Evolutionary conservation across 2,888 invertebrate genomes (phyloP).

Genomic region (Drosophila phalerata): DNA sequence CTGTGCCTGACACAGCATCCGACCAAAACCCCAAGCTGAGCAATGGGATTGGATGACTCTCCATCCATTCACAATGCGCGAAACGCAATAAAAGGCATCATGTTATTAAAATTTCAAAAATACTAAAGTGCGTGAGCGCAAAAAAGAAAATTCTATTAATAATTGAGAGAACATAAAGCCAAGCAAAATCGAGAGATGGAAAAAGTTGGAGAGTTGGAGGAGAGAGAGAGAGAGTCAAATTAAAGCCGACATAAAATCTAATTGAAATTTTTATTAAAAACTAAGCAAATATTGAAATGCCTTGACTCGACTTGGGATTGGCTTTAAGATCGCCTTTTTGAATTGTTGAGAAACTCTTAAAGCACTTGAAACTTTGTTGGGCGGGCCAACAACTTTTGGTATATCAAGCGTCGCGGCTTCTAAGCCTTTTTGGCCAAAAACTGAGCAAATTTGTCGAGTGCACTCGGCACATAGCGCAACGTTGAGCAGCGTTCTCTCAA

Average conservation of each 20-base stretch:
- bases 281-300: constrained; percentile 55
- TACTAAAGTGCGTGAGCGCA: constrained; percentile 70
- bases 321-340: constrained; percentile 27
- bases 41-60: constrained; percentile 5
- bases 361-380: constrained; percentile 52
- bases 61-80: constrained; percentile 46
- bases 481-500: constrained; percentile 55
- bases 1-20: constrained; percentile 39
- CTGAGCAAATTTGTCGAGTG: constrained; percentile 75
- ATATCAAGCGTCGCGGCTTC: constrained; percentile 52
- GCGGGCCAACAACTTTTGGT: constrained; percentile 46
- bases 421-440: constrained; percentile 47
- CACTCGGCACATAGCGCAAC: constrained; percentile 54
- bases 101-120: constrained; percentile 79
- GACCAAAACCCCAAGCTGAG: background rate
- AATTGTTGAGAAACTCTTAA: constrained; percentile 19
- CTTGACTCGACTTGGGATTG: constrained; percentile 1
- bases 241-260: constrained; percentile 70
- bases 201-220: too few species aligned
- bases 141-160: constrained; percentile 65
- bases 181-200: background rate
- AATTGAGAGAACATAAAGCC: constrained; percentile 53
- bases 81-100: constrained; percentile 73
- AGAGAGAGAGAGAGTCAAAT: constrained; percentile 38
- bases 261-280: constrained; percentile 69